Conservation (phyloP, 2,797 vertebrate genomes). For the Enteromius viviparus region DNA sequence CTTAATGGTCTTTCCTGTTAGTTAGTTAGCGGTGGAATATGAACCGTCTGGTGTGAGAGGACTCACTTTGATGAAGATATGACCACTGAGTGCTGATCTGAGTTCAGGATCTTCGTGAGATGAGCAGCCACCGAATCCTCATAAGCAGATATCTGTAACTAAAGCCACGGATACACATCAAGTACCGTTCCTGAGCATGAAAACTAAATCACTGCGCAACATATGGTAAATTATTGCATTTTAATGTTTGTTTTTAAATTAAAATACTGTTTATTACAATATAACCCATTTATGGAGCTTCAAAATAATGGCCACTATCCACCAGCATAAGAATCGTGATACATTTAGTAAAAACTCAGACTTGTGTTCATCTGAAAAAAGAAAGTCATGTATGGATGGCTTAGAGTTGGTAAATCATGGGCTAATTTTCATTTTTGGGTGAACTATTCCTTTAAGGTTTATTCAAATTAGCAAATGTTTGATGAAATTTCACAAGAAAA, state of each 20-base stretch:
- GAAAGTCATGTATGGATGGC: too few species aligned
- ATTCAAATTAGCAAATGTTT: not conserved
- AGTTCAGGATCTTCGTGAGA: conserved; percentile 97
- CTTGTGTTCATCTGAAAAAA: too few species aligned
- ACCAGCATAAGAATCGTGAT: too few species aligned
- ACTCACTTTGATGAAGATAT: conserved; percentile 97
- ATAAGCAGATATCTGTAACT: conserved; percentile 92
- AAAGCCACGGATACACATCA: conserved; percentile 34
- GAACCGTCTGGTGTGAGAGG: not conserved
- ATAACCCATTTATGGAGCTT: not conserved
- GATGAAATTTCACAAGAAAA: too few species aligned
- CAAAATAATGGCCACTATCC: too few species aligned
- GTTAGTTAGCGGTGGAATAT: not conserved
- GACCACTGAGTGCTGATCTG: conserved; percentile 93
- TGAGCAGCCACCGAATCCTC: conserved; percentile 95
- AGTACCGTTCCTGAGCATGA: not conserved
- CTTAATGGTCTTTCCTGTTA: not conserved
- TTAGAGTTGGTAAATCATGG: too few species aligned
- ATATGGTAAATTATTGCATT: not conserved
- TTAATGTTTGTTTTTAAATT: not conserved
- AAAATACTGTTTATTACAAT: not conserved
- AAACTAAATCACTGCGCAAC: not conserved
- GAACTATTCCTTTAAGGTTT: not conserved
- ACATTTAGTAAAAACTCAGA: too few species aligned
- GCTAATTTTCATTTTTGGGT: too few species aligned